These are phyloP conservation scores for Chrysolina haemoptera DNA, from an alignment of 2,888 invertebrate genomes.

Conservation along the genomic window DNA sequence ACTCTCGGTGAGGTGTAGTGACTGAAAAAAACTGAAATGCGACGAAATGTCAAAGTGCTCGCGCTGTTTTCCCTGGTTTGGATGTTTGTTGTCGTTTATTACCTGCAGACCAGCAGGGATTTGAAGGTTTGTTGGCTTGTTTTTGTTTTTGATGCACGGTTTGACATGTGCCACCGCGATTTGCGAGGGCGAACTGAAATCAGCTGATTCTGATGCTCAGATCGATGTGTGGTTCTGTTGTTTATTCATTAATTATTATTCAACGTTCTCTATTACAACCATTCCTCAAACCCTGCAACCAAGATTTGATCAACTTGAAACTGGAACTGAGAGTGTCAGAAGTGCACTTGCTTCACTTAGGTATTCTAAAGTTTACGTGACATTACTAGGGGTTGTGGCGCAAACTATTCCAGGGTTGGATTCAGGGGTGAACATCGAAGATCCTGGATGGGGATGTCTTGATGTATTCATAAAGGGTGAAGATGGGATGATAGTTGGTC, in stretches of 20 bases:
- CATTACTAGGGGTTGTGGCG: not conserved
- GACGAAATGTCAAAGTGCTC: conserved; percentile 76
- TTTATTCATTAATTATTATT: not conserved
- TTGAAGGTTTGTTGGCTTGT: conserved; percentile 70
- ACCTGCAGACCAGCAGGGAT: conserved; percentile 74
- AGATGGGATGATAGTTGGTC: no score
- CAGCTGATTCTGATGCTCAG: conserved; percentile 1
- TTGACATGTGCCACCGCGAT: not conserved
- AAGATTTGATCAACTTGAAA: not conserved
- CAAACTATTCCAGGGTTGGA: not conserved
- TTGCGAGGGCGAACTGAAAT: not conserved
- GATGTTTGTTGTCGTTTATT: conserved; percentile 78
- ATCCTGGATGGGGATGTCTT: no score
- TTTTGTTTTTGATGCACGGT: not conserved
- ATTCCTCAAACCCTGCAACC: not conserved
- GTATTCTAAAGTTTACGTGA: no score
- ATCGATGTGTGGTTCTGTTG: not conserved
- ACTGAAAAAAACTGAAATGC: conserved; percentile 66
- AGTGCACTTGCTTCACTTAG: not conserved
- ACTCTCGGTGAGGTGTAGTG: conserved; percentile 35
- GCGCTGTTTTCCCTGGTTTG: conserved; percentile 75
- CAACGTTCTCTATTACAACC: not conserved
- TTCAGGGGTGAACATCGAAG: not conserved
- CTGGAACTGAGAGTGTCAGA: not conserved
- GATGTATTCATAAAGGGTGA: no score